Evolutionary conservation across 2,888 invertebrate species (phyloP).

Genomic region (Gryllus longicercus): DNA sequence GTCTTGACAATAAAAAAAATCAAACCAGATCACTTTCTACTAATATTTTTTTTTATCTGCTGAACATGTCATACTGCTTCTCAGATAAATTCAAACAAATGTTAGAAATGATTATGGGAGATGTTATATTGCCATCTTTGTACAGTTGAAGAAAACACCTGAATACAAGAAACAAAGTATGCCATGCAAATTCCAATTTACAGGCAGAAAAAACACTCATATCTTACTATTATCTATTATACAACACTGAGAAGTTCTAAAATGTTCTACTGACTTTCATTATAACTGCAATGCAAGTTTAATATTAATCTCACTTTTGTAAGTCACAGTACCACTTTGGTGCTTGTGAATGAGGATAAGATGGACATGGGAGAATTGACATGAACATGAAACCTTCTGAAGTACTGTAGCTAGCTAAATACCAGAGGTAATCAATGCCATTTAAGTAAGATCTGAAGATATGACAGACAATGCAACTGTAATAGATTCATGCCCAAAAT

Average conservation of each 20-base stretch:
- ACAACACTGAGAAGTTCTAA: not conserved
- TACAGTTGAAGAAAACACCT: conserved; percentile 46
- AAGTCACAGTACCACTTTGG: not conserved
- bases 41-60: too few relatives aligned
- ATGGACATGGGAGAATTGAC: conserved; percentile 11
- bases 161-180: conserved; percentile 29
- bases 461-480: too few relatives aligned
- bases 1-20: not conserved
- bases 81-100: not conserved
- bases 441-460: not conserved
- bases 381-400: not conserved
- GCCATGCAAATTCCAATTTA: not conserved
- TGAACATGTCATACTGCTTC: too few relatives aligned
- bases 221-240: not conserved
- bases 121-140: conserved; percentile 51
- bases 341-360: not conserved
- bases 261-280: not conserved
- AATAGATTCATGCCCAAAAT: too few relatives aligned
- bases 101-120: conserved; percentile 45
- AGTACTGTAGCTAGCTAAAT: not conserved
- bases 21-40: too few relatives aligned
- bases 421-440: not conserved
- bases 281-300: not conserved
- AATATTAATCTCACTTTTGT: not conserved
- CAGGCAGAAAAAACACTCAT: conserved; percentile 1